phyloP scores from a whole-genome alignment of 2,113 vertebrate genomes.

The Pardalotus punctatus region DNA sequence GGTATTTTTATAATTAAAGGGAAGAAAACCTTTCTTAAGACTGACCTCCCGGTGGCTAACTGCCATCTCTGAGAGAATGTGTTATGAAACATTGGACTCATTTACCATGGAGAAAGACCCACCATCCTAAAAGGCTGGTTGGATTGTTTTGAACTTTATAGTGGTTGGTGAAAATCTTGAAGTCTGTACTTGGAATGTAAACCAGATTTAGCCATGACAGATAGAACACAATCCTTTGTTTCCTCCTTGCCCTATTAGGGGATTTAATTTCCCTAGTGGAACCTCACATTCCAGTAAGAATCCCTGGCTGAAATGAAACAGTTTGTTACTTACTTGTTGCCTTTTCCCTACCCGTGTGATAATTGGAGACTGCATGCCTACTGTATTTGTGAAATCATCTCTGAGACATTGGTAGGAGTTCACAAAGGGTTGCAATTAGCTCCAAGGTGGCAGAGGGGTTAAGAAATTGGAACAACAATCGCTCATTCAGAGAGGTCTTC shows the following conservation, averaged over 20 bases:
- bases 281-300: not conserved
- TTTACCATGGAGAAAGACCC: conserved; percentile 1
- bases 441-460: not conserved
- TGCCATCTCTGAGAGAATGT: not conserved
- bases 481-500: not conserved
- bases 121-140: not conserved
- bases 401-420: not conserved
- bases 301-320: not conserved
- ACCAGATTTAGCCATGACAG: not conserved
- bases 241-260: not conserved
- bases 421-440: not conserved
- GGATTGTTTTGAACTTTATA: not conserved
- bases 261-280: not conserved
- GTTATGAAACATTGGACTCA: not conserved
- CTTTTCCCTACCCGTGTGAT: not conserved
- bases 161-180: not conserved
- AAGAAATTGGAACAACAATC: not conserved
- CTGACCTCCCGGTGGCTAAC: conserved; percentile 12
- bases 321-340: not conserved
- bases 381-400: not conserved
- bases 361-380: not conserved
- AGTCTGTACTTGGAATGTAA: not conserved
- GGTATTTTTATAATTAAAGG: conserved; percentile 32
- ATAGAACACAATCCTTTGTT: not conserved
- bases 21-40: conserved; percentile 8